Base-by-base conservation (phyloP, 2,797 vertebrate species). In the Gallinago nigripennis region DNA sequence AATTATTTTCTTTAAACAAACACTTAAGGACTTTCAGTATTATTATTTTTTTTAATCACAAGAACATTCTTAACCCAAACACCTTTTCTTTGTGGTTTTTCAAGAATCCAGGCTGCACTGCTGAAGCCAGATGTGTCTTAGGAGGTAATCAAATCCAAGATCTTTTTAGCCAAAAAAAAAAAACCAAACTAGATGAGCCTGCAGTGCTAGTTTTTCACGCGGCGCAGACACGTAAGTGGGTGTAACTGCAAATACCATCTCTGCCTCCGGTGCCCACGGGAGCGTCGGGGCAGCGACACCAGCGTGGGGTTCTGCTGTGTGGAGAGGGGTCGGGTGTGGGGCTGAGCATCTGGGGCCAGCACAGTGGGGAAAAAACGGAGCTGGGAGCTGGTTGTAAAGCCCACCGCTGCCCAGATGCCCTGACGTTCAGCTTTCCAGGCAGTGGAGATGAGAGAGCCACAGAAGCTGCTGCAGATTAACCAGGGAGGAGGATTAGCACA, bases 1-100 rank as follows among this genome's bases (percentile, higher is more conserved):
- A 86, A 91, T 88, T 43, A 88, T 78, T 86, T 83, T 92, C 60
- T 88, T 82, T 65, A 94, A 88, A 75, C 64, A 92, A 95, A 56
- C 54, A 58, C 46, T 83, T 87, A 45, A 89, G 37, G n/a, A 83
- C 82, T 88, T 86, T 77, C 45, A 37, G 37, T 76, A 68, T 64
- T 46, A 46, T 45, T 20, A 12, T 91, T 46, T 90, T 90, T 86
- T 90, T 82, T 37, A 88, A 85, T 86, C 69, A 33, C 41, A 61
- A 45, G 71, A 92, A 68, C 82, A 43, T 90, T 89, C 83, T 91
- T 87, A 92, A 87, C 27, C n/a, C 53, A 88, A 90, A 63, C 68
- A 91, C 76, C 68, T 95, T 84, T 94, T 75, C 76, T 78, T 57
- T 77, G 41, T 84, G 48, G 5, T 93, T 80, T 82, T 82, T 83